Base-by-base conservation (phyloP, 2,888 invertebrate genomes). In the Sussaba pulchella region DNA sequence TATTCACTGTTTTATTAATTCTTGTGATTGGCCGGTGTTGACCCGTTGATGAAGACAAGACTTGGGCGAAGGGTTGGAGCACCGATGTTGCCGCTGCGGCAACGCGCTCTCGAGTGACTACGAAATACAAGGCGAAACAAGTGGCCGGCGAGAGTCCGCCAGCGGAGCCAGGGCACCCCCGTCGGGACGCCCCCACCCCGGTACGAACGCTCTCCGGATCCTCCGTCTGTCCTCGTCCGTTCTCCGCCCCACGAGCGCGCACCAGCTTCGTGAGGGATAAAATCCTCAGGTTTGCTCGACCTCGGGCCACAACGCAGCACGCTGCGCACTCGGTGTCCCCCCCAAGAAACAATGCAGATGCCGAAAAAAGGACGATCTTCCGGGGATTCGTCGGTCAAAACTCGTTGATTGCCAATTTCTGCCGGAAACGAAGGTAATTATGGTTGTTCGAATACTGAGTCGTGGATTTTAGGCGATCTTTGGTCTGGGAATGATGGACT, bases 31-130 rank as follows among this genome's bases (percentile, higher is more conserved):
- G 31, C 54, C 47, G 39, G 14, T 52, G 31, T 10, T 2, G 5
- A 17, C 50, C 12, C 12, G 3, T 47, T 59, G 36, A 1, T n/a
- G n/a, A 31, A 36, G 2, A 21, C n/a, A 47, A 41, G 24, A 47
- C 43, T 17, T 9, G 43, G 43, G n/a, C 12, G 5, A 19, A 45
- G 14, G 26, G 31, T 54, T 24, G 54, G 69, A 43, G 39, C 70
- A 71, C 71, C 85, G 90, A 88, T 90, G 90, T 87, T 89, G 85
- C 87, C 89, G 77, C 87, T 86, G 50, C 86, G 89, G 89, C 89
- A 89, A 90, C 91, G 88, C 89, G 89, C 86, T 88, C 88, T 87
- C 89, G 89, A 92, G 87, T 92, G 91, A 87, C 87, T 86, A 82
- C 70, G 83, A 82, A 75, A 84, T 84, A 78, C 83, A 84, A 64